Percentiles rank a stretch among this genome's conserved stretches.
Evolutionary conservation across 2,113 vertebrate species (phyloP).

Genomic region (Pterophyllum scalare): DNA sequence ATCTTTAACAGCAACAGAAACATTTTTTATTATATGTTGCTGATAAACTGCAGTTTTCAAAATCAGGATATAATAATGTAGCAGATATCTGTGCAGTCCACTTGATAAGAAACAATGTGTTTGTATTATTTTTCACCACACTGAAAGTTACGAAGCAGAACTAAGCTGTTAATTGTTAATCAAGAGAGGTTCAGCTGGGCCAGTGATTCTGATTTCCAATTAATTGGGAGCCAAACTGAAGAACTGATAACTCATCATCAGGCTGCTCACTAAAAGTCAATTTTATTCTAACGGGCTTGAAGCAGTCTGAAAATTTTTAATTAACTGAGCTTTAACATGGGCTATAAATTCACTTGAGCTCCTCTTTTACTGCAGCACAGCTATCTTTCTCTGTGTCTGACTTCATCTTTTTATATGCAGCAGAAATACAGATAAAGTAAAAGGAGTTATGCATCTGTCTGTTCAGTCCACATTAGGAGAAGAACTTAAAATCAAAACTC

Average conservation of each 20-base stretch:
- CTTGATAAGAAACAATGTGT: neutral
- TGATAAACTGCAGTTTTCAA: neutral
- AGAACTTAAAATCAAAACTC: neutral
- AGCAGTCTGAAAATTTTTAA: slow-evolving; percentile 79
- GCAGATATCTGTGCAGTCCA: neutral
- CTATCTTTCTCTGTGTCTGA: neutral
- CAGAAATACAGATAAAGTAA: neutral
- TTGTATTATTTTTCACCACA: neutral
- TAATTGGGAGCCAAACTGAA: slow-evolving; percentile 59
- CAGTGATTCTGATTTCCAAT: slow-evolving; percentile 62
- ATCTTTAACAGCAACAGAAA: neutral
- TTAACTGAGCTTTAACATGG: slow-evolving; percentile 77
- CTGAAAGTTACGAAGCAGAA: slow-evolving; percentile 3
- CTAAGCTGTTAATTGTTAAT: slow-evolving; percentile 24
- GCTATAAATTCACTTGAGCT: slow-evolving; percentile 66
- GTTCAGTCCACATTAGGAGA: slow-evolving; percentile 6
- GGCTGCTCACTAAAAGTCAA: slow-evolving; percentile 71
- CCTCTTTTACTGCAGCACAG: neutral
- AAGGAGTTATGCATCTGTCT: neutral
- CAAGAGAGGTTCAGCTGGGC: slow-evolving; percentile 21
- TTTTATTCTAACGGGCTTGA: slow-evolving; percentile 78
- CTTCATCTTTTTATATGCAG: neutral
- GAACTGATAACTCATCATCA: slow-evolving; percentile 74
- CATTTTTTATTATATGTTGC: neutral
- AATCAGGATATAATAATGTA: neutral